phyloP scores from a whole-genome alignment of 2,113 vertebrate species.

The Hystrix cristata region DNA sequence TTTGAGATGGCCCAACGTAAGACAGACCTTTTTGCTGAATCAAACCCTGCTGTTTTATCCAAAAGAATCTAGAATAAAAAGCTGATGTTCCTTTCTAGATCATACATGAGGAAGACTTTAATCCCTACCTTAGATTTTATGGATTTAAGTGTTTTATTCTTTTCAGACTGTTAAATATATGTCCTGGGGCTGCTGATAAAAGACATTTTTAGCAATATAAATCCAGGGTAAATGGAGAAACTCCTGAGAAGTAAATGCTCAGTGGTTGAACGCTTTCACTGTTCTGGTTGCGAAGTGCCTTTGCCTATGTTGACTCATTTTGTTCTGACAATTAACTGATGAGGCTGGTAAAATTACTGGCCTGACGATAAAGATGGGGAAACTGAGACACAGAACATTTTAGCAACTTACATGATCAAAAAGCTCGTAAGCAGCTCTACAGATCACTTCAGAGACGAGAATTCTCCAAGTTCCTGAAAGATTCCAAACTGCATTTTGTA shows the following conservation, averaged over 20 bases:
- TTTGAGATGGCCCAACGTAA: neutral
- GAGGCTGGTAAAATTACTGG: neutral
- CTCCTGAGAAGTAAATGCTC: neutral
- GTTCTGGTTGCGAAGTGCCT: neutral
- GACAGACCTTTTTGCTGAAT: neutral
- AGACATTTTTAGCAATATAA: neutral
- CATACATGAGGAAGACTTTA: neutral
- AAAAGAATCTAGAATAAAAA: constrained; percentile 13
- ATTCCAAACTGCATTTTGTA: neutral
- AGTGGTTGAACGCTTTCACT: neutral
- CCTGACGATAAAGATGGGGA: neutral
- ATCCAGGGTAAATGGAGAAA: neutral
- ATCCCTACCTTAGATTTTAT: neutral
- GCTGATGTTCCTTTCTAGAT: neutral
- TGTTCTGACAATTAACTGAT: neutral
- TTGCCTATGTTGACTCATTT: neutral
- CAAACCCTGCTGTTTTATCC: neutral
- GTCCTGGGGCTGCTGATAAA: neutral
- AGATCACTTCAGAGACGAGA: neutral
- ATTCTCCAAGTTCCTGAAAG: neutral
- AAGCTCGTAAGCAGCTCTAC: neutral
- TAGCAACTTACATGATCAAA: neutral
- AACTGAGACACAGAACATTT: neutral
- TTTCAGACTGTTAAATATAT: neutral
- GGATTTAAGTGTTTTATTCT: neutral